Conservation (phyloP, 2,113 vertebrate genomes). For the Lates calcarifer region DNA sequence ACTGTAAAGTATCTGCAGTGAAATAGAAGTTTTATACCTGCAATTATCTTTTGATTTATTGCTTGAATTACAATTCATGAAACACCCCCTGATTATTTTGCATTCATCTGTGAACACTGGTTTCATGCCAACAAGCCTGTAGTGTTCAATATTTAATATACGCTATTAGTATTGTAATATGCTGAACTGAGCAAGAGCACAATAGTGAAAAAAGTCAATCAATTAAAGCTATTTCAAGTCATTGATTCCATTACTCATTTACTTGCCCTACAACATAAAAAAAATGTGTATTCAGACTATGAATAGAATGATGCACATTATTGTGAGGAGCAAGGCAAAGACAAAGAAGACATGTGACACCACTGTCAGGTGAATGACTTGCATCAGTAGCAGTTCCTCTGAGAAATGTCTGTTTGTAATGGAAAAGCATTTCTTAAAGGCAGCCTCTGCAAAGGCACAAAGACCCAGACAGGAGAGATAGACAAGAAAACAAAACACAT, state of each 20-base stretch:
- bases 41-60: constrained; percentile 56
- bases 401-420: constrained; percentile 54
- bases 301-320: background rate
- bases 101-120: constrained; percentile 20
- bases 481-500: constrained; percentile 61
- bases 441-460: constrained; percentile 43
- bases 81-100: constrained; percentile 7
- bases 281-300: background rate
- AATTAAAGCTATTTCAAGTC: constrained; percentile 5
- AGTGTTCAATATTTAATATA: constrained; percentile 22
- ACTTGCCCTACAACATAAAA: background rate
- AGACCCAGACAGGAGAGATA: constrained; percentile 34
- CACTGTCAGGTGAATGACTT: constrained; percentile 46
- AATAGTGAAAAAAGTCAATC: background rate
- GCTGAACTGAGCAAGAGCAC: background rate
- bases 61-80: constrained; percentile 18
- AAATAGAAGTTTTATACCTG: constrained; percentile 34
- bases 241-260: constrained; percentile 5
- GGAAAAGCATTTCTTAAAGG: constrained; percentile 25
- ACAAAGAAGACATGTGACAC: constrained; percentile 38
- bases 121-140: constrained; percentile 11
- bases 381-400: constrained; percentile 35
- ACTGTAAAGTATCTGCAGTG: constrained; percentile 20
- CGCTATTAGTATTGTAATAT: background rate
- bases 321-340: constrained; percentile 10